Base-by-base conservation (phyloP, 2,888 invertebrate species). In the Drosophila atripex region DNA sequence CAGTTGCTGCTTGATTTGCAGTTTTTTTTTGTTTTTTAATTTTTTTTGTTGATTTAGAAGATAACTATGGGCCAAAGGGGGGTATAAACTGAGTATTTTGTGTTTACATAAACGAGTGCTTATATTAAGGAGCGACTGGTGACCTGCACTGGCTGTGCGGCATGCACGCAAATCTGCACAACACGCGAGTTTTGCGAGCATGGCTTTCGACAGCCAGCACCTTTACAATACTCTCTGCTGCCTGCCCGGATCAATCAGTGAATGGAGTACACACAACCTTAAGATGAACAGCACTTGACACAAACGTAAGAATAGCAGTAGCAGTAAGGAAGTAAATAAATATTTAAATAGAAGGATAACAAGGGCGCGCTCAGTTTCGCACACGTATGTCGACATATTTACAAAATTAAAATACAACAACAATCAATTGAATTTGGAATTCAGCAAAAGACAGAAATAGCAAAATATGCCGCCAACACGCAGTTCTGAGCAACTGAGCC, bases 311-410 rank as follows among this genome's bases (percentile, higher is more conserved):
- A 72, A 35, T 57, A 72, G 70, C 4, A 35, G 35, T 32, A 35
- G 35, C 49, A 64, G 53, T 35, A 57, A 64, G n/a, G 21, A 63
- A 28, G 45, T 63, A 64, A 63, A 21, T 51, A 63, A 45, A 14
- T 51, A 41, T 51, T 28, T 50, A 63, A 45, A n/a, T 51, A 51
- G 46, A 56, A 57, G 53, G 39, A 46, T 71, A 63, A 57, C 63
- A 71, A 30, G 53, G 58, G 61, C 64, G 60, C 66, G 82, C 85
- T 78, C 76, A 73, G 73, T 55, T 61, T 85, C 57, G 82, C 39
- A 43, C 75, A 83, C 66, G 76, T 64, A 43, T 78, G 85, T 87
- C 88, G 86, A 83, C 84, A 84, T 84, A 84, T 84, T 84, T 88
- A 84, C 84, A 84, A 86, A 88, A 76, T 84, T 84, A 84, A 70